Evolutionary conservation across 2,888 invertebrate genomes (phyloP).

Genomic region (Zhuqinia jingwanae): DNA sequence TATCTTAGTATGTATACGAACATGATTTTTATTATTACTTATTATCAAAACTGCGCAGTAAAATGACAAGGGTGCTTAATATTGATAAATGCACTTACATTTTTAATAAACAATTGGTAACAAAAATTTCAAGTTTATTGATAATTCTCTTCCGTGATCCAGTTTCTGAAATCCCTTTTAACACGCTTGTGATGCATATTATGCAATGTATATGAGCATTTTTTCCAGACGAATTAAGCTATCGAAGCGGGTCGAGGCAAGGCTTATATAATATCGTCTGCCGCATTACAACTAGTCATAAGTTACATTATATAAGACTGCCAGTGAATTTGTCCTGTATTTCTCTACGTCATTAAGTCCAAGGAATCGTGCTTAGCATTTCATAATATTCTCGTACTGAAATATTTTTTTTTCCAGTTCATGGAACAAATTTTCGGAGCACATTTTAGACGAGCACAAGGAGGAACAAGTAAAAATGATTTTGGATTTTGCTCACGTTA

Average conservation of each 20-base stretch:
- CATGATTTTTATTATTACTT: not conserved
- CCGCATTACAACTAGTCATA: too few relatives aligned
- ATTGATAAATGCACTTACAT: too few relatives aligned
- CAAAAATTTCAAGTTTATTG: too few relatives aligned
- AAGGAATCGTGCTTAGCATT: conserved; percentile 8
- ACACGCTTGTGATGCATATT: not conserved
- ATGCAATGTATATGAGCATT: not conserved
- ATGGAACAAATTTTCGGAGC: not conserved
- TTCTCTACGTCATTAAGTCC: not conserved
- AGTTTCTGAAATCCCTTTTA: not conserved
- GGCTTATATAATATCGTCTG: not conserved
- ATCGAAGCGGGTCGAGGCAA: not conserved
- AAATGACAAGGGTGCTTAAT: too few relatives aligned
- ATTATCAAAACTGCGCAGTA: not conserved
- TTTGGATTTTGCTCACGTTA: too few relatives aligned
- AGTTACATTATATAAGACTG: too few relatives aligned
- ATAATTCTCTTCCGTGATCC: not conserved
- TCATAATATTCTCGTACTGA: not conserved
- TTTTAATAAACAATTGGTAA: too few relatives aligned
- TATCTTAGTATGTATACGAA: not conserved
- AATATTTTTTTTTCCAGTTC: not conserved
- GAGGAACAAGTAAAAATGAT: too few relatives aligned
- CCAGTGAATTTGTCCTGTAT: not conserved
- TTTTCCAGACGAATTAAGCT: not conserved
- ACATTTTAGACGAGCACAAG: too few relatives aligned